Evolutionary conservation across 2,888 invertebrate species (phyloP).

Genomic region (Aporophyla lueneburgensis): DNA sequence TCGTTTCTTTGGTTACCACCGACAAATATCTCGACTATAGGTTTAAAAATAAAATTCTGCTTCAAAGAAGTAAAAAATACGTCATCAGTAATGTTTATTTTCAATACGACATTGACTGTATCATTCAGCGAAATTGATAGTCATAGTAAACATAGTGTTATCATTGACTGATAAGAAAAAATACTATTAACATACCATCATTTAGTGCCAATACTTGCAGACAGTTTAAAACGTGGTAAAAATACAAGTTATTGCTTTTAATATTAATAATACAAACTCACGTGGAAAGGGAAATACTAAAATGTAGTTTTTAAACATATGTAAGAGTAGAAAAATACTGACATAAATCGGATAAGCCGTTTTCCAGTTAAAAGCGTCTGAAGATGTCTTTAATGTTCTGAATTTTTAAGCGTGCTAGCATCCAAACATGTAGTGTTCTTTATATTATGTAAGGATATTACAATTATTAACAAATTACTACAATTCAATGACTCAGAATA

Average conservation of each 20-base stretch:
- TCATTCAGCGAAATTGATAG: slow-evolving; percentile 41
- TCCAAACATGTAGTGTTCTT: background rate
- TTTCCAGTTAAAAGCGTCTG: background rate
- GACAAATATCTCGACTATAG: too few relatives aligned
- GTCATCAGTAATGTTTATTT: slow-evolving; percentile 28
- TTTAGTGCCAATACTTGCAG: background rate
- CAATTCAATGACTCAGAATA: slow-evolving; percentile 40
- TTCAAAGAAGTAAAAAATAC: slow-evolving; percentile 7
- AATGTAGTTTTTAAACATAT: background rate
- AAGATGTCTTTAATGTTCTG: background rate
- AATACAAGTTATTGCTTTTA: background rate
- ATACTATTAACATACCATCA: slow-evolving; percentile 30
- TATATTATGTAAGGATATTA: slow-evolving; percentile 18
- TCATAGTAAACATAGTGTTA: slow-evolving; percentile 40
- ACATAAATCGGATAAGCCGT: background rate
- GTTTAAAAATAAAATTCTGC: background rate
- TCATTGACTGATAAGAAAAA: slow-evolving; percentile 33
- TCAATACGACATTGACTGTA: slow-evolving; percentile 33
- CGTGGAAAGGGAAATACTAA: too few relatives aligned
- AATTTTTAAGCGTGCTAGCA: background rate
- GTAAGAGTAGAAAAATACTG: background rate
- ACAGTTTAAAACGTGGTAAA: background rate
- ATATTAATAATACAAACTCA: slow-evolving; percentile 9
- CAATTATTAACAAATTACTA: background rate
- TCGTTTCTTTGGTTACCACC: too few relatives aligned